Percentiles rank a stretch among this genome's conserved stretches.
phyloP scores from a whole-genome alignment of 1,140 invertebrate species.

The Drosophila jambulina region DNA sequence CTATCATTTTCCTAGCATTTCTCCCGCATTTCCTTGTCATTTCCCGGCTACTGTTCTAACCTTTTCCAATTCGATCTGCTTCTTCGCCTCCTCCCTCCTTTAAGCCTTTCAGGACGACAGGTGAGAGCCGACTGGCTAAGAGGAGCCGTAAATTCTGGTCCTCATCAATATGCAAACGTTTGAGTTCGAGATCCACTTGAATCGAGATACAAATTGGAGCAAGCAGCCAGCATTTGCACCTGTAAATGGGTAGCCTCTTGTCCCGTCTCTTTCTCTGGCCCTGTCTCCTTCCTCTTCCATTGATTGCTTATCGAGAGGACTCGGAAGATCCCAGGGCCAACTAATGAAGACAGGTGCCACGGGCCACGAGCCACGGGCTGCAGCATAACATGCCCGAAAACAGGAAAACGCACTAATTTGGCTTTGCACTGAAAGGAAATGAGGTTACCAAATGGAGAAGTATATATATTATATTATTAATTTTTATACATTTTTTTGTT shows the following conservation, averaged over 20 bases:
- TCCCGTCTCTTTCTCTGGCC: neutral
- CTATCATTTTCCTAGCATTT: neutral
- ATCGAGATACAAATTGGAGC: conserved; percentile 51
- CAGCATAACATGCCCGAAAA: conserved; percentile 23
- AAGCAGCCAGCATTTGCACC: conserved; percentile 58
- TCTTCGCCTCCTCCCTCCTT: neutral
- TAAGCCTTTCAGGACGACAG: conserved; percentile 18
- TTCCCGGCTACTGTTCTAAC: conserved; percentile 14
- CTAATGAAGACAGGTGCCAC: conserved; percentile 77
- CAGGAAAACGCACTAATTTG: conserved; percentile 3
- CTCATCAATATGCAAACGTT: conserved; percentile 54
- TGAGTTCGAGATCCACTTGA: conserved; percentile 2
- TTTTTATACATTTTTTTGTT: no score
- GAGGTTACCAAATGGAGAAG: neutral
- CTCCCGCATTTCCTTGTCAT: neutral
- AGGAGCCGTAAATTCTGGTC: conserved; percentile 12
- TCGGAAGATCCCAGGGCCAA: conserved; percentile 37
- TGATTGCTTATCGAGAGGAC: conserved; percentile 65
- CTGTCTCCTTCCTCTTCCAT: conserved; percentile 22
- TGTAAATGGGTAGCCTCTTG: conserved; percentile 35
- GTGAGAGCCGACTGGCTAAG: conserved; percentile 22
- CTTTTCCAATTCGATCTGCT: conserved; percentile 18
- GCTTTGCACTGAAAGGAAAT: conserved; percentile 8
- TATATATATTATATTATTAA: no score
- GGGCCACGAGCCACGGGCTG: conserved; percentile 1